Evolutionary conservation across 2,888 invertebrate genomes (phyloP).

Genomic region (Gisinianus flammeolus): DNA sequence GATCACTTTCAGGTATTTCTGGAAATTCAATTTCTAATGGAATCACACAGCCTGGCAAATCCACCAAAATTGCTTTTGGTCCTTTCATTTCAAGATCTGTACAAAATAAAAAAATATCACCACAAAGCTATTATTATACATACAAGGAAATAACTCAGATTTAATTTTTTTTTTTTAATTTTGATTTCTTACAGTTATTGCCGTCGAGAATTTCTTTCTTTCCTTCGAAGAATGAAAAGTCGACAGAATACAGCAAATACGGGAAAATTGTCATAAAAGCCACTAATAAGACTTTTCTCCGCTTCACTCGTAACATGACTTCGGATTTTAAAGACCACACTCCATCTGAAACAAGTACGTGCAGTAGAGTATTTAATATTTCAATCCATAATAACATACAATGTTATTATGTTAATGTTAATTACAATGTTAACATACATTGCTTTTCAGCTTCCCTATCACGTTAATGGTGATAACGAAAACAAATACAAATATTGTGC

Average conservation of each 20-base stretch:
- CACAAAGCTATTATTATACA: background rate
- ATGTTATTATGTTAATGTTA: no score
- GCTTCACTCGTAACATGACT: conserved; percentile 18
- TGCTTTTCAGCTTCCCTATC: no score
- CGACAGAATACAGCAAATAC: background rate
- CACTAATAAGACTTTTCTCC: background rate
- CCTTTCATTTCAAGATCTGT: conserved; percentile 36
- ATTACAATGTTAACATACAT: no score
- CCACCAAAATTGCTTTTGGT: conserved; percentile 10
- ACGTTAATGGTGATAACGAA: no score
- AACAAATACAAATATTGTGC: no score
- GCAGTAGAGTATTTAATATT: background rate
- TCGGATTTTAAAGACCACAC: background rate
- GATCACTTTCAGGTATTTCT: background rate
- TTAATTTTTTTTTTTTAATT: background rate
- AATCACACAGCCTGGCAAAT: conserved; percentile 31
- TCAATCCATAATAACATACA: background rate
- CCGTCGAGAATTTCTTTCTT: background rate
- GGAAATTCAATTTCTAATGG: conserved; percentile 23
- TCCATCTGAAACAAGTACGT: background rate
- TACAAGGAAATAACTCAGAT: background rate
- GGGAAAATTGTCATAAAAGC: background rate
- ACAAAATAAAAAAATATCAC: background rate
- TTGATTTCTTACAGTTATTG: conserved; percentile 16
- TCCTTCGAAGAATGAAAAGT: conserved; percentile 2